A percentile compares a stretch with the other conserved stretches of the same genome.
Evolutionary conservation across 2,113 vertebrate species (phyloP).

Genomic region (Prolemur simus): DNA sequence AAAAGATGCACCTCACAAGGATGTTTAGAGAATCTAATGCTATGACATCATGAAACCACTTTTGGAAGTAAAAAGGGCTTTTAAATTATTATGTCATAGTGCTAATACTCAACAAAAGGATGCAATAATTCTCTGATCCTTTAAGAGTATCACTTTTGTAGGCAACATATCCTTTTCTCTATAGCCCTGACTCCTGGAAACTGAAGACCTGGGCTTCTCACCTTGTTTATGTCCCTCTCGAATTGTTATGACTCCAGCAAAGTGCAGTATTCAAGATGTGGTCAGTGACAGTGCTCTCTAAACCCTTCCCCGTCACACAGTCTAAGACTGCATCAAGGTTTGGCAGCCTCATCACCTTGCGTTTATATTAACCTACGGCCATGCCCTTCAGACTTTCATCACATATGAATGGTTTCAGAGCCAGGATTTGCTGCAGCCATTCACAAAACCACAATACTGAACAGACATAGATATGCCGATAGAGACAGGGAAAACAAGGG

Average conservation of each 20-base stretch:
- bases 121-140: background rate
- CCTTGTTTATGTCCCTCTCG: background rate
- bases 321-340: background rate
- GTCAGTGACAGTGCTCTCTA: background rate
- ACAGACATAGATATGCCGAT: fast-evolving
- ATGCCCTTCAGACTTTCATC: background rate
- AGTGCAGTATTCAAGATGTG: background rate
- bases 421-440: background rate
- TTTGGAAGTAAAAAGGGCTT: background rate
- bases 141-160: no score
- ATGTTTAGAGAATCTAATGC: background rate
- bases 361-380: background rate
- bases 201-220: background rate
- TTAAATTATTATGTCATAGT: background rate
- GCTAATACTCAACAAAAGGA: background rate
- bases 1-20: background rate
- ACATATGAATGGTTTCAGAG: background rate
- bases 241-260: background rate
- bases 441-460: background rate
- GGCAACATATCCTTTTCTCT: background rate
- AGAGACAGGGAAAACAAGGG: background rate
- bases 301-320: fast-evolving
- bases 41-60: background rate
- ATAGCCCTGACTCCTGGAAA: background rate
- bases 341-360: background rate